Percentiles rank a stretch among this genome's conserved stretches.
phyloP scores from a whole-genome alignment of 92 coral and sea anemone genomes.

The Parazoanthus swiftii region DNA sequence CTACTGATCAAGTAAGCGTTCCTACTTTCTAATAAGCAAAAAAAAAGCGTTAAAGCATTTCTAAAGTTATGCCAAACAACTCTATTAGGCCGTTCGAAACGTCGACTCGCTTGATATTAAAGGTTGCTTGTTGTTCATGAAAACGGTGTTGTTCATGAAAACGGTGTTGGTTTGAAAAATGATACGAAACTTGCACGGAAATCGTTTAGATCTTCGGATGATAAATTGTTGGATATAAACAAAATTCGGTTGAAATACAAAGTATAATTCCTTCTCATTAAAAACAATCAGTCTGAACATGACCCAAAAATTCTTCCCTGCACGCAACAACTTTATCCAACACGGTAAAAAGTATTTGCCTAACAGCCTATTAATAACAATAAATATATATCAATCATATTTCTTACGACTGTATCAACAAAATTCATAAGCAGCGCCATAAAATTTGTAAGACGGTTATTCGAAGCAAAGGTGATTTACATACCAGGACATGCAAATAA shows the following conservation, averaged over 20 bases:
- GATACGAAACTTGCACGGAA: background rate
- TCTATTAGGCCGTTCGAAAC: too few relatives aligned
- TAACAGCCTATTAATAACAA: background rate
- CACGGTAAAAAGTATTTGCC: background rate
- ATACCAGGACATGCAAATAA: background rate
- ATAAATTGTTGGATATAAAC: background rate
- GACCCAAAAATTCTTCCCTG: background rate
- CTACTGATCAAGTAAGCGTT: background rate
- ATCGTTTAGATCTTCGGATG: background rate
- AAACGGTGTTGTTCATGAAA: background rate
- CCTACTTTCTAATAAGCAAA: too few relatives aligned
- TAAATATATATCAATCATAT: slow-evolving; percentile 12
- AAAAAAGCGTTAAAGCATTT: too few relatives aligned
- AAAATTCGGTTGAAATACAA: background rate
- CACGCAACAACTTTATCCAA: background rate
- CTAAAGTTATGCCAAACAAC: too few relatives aligned
- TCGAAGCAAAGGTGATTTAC: background rate
- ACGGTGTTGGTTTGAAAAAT: too few relatives aligned
- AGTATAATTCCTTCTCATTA: background rate
- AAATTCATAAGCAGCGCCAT: background rate
- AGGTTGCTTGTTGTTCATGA: background rate
- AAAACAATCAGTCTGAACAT: background rate
- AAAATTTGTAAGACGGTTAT: background rate
- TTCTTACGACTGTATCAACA: slow-evolving; percentile 17
- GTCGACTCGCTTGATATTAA: background rate